Conservation (phyloP, 2,888 invertebrate species). For the Melanophora roralis region DNA sequence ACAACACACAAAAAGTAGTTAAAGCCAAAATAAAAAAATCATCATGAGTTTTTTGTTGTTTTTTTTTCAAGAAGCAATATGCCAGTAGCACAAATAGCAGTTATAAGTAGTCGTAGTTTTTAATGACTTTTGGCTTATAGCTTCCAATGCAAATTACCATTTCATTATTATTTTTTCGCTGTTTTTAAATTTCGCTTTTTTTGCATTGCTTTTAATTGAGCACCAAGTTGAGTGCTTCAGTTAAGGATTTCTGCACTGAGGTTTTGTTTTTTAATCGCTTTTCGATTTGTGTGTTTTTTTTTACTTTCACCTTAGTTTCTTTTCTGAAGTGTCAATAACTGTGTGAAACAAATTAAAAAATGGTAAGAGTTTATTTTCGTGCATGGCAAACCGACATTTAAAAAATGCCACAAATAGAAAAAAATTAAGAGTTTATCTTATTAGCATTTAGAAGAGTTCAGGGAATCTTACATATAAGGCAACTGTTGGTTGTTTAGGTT, state of each 20-base stretch:
- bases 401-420: constrained; percentile 29
- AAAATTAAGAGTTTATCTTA: not conserved
- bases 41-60: not conserved
- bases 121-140: constrained; percentile 58
- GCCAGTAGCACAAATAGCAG: constrained; percentile 9
- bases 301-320: constrained; percentile 33
- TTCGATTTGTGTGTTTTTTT: constrained; percentile 20
- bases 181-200: too few species aligned
- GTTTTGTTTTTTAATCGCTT: constrained; percentile 34
- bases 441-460: too few species aligned
- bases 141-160: constrained; percentile 54
- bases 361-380: constrained; percentile 19
- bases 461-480: too few species aligned
- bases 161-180: constrained; percentile 6
- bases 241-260: not conserved
- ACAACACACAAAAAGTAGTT: constrained; percentile 1
- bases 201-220: constrained; percentile 16
- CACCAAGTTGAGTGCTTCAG: constrained; percentile 32
- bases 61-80: not conserved
- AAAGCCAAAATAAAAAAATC: not conserved
- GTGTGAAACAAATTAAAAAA: constrained; percentile 40
- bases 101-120: constrained; percentile 34
- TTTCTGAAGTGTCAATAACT: constrained; percentile 51
- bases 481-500: too few species aligned
- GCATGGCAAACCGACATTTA: constrained; percentile 25